Conservation (phyloP, 92 coral and sea anemone genomes). For the Palythoa heliodiscus region DNA sequence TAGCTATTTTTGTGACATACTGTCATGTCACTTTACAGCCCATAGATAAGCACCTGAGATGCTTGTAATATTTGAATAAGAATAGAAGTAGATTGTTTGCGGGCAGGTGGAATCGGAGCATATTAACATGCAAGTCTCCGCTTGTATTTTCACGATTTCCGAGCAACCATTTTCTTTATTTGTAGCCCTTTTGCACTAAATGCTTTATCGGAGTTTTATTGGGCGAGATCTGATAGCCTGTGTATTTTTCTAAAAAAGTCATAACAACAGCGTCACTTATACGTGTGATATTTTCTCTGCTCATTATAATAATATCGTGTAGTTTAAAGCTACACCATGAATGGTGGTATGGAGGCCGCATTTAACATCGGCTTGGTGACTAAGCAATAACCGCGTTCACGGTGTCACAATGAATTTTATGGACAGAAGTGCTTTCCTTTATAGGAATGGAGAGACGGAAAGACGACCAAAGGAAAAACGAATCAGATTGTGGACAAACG, state of each 20-base stretch:
- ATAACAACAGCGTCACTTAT: slow-evolving; percentile 23
- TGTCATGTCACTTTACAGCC: slow-evolving; percentile 36
- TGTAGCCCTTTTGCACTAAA: neutral
- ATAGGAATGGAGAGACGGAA: slow-evolving; percentile 35
- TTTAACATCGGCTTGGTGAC: slow-evolving; percentile 20
- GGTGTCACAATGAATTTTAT: slow-evolving; percentile 10
- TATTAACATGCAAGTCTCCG: slow-evolving; percentile 27
- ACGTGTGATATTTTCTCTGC: slow-evolving; percentile 4
- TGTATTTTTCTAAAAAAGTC: slow-evolving; percentile 3
- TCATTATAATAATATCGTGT: slow-evolving; percentile 10
- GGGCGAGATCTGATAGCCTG: slow-evolving; percentile 18
- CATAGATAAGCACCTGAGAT: slow-evolving; percentile 16
- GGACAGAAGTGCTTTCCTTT: slow-evolving; percentile 5
- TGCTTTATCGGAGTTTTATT: neutral
- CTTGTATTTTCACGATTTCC: slow-evolving; percentile 34
- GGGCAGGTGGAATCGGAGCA: slow-evolving; percentile 37
- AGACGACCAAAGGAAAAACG: slow-evolving; percentile 8
- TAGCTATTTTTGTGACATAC: slow-evolving; percentile 36
- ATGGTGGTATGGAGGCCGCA: slow-evolving; percentile 23
- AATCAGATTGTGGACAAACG: slow-evolving; percentile 27
- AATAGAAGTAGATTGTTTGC: slow-evolving; percentile 24
- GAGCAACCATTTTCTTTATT: slow-evolving; percentile 21
- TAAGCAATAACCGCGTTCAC: neutral
- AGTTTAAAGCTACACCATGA: neutral
- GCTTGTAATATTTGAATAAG: slow-evolving; percentile 41